phyloP scores from a whole-genome alignment of 2,888 invertebrate species.

The Drosophila nigricruria region DNA sequence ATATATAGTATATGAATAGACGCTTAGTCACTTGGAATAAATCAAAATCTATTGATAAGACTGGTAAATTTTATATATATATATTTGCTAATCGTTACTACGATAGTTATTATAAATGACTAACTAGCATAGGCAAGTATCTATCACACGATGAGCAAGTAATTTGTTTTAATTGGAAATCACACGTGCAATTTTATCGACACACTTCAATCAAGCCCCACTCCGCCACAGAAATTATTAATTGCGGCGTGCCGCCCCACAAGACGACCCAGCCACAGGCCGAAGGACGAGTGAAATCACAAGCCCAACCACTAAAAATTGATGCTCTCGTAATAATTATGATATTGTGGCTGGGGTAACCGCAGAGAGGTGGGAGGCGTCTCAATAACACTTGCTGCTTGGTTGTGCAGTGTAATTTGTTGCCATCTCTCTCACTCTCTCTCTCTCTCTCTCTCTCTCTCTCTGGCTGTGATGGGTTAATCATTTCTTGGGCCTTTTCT shows the following conservation, averaged over 20 bases:
- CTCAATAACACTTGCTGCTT: constrained; percentile 10
- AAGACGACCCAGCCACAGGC: not conserved
- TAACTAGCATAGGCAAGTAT: no score
- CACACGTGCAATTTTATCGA: constrained; percentile 53
- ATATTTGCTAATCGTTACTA: not conserved
- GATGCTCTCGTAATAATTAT: constrained; percentile 71
- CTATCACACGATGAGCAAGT: constrained; percentile 13
- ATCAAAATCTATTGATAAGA: not conserved
- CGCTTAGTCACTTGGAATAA: not conserved
- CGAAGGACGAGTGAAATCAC: constrained; percentile 36
- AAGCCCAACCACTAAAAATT: constrained; percentile 33
- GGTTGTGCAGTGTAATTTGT: constrained; percentile 4
- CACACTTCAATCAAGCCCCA: constrained; percentile 14
- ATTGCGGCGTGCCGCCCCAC: constrained; percentile 26
- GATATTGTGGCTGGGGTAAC: constrained; percentile 44
- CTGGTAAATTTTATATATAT: not conserved
- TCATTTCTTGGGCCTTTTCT: constrained; percentile 66
- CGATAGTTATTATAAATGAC: not conserved
- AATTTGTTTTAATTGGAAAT: constrained; percentile 57
- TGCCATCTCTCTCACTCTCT: constrained; percentile 2
- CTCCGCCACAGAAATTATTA: constrained; percentile 26
- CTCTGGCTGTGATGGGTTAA: constrained; percentile 59
- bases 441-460: not conserved
- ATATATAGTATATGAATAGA: not conserved
- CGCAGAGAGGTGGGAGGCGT: not conserved